A percentile compares a stretch with the other conserved stretches of the same genome.
Conservation (phyloP, 2,888 invertebrate genomes). For the Acanthosoma haemorrhoidale region DNA sequence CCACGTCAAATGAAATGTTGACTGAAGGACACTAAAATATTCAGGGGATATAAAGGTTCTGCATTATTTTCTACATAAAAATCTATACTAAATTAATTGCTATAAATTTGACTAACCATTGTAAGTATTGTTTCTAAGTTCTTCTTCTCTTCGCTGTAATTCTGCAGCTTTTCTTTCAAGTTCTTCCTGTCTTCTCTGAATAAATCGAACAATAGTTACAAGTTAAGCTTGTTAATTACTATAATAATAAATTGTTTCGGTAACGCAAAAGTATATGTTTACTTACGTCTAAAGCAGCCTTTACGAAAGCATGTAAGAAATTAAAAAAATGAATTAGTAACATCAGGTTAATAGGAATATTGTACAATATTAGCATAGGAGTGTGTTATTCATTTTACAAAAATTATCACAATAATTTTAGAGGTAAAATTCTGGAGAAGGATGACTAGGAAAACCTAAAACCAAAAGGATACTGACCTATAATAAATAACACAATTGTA, state of each 20-base stretch:
- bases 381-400: neutral
- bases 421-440: too few relatives aligned
- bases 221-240: neutral
- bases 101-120: too few relatives aligned
- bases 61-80: too few relatives aligned
- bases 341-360: neutral
- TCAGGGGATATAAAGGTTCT: too few relatives aligned
- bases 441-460: too few relatives aligned
- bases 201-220: conserved; percentile 10
- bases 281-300: conserved; percentile 39
- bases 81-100: too few relatives aligned
- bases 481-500: too few relatives aligned
- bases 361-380: neutral
- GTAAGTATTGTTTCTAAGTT: conserved; percentile 57
- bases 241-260: neutral
- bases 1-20: too few relatives aligned
- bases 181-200: conserved; percentile 78
- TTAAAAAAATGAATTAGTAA: neutral
- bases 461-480: too few relatives aligned
- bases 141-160: conserved; percentile 80
- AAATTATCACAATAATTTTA: too few relatives aligned
- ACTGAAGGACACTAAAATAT: too few relatives aligned
- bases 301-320: conserved; percentile 14
- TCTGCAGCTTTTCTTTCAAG: conserved; percentile 87
- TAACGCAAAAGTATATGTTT: neutral